Conservation (phyloP, 1,140 invertebrate genomes). For the Anoplolepis gracilipes region DNA sequence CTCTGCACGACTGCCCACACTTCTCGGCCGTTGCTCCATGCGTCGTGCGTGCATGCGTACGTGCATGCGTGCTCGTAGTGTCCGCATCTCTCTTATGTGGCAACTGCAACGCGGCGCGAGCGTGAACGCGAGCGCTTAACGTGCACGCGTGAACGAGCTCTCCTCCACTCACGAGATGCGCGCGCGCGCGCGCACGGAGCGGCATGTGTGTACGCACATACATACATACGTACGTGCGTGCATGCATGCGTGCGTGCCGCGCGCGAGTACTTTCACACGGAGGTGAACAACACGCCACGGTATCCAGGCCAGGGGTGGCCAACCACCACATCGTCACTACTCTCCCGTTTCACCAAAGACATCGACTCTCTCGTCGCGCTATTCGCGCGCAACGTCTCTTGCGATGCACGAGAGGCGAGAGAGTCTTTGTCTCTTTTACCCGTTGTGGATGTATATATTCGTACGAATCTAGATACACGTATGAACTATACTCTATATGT, state of each 20-base stretch:
- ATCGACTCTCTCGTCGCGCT: constrained; percentile 34
- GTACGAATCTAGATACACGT: background rate
- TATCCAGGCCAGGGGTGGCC: constrained; percentile 83
- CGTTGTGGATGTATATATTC: background rate
- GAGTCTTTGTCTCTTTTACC: constrained; percentile 5
- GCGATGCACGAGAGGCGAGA: constrained; percentile 18
- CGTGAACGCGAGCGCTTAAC: background rate
- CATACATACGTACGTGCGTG: background rate
- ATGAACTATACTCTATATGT: background rate
- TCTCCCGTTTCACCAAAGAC: constrained; percentile 17
- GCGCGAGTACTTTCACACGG: constrained; percentile 81
- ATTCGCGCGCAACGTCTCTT: constrained; percentile 42
- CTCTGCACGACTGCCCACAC: constrained; percentile 48
- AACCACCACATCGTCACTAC: constrained; percentile 65
- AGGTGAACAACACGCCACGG: constrained; percentile 82
- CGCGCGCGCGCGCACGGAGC: constrained; percentile 49
- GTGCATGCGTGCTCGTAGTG: background rate
- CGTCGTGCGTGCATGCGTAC: constrained; percentile 21
- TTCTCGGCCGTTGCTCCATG: constrained; percentile 60
- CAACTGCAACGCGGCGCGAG: background rate
- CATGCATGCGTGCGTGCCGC: constrained; percentile 14
- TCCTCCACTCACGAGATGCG: constrained; percentile 38
- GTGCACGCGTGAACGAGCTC: constrained; percentile 52
- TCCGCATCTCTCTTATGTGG: constrained; percentile 1
- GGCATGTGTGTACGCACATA: no score